Evolutionary conservation across 1,140 invertebrate species (phyloP).

Genomic region (Drosophila micromelanica): DNA sequence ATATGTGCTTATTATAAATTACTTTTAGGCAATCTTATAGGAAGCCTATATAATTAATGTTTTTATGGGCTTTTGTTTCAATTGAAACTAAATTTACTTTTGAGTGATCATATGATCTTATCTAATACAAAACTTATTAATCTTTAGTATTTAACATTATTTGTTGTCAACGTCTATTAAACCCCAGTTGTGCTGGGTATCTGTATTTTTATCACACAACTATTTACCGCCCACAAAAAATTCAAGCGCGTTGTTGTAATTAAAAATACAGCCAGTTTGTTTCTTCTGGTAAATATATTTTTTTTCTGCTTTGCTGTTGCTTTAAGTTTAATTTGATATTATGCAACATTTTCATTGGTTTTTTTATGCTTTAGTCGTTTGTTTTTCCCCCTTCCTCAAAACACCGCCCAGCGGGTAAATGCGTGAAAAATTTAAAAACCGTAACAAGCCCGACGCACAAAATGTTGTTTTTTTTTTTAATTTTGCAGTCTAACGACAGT

Average conservation of each 20-base stretch:
- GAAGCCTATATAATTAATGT: no score
- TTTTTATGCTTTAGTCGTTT: slow-evolving; percentile 4
- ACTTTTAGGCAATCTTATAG: no score
- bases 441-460: slow-evolving; percentile 43
- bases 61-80: no score
- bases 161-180: neutral
- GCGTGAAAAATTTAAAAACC: slow-evolving; percentile 48
- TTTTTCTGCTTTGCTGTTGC: slow-evolving; percentile 23
- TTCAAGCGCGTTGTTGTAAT: slow-evolving; percentile 52
- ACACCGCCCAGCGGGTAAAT: slow-evolving; percentile 16
- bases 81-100: no score
- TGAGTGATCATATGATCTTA: no score
- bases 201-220: slow-evolving; percentile 9
- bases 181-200: slow-evolving; percentile 7
- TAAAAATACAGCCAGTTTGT: slow-evolving; percentile 63
- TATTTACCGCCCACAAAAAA: slow-evolving; percentile 50
- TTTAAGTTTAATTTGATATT: slow-evolving; percentile 47
- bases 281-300: slow-evolving; percentile 10
- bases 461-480: slow-evolving; percentile 1
- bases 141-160: no score
- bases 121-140: no score
- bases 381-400: neutral
- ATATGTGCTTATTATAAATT: no score
- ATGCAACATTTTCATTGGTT: slow-evolving; percentile 53
- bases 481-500: slow-evolving; percentile 21